These are phyloP conservation scores for Luscinia luscinia DNA, from an alignment of 2,797 vertebrate genomes.

Conservation along the genomic window DNA sequence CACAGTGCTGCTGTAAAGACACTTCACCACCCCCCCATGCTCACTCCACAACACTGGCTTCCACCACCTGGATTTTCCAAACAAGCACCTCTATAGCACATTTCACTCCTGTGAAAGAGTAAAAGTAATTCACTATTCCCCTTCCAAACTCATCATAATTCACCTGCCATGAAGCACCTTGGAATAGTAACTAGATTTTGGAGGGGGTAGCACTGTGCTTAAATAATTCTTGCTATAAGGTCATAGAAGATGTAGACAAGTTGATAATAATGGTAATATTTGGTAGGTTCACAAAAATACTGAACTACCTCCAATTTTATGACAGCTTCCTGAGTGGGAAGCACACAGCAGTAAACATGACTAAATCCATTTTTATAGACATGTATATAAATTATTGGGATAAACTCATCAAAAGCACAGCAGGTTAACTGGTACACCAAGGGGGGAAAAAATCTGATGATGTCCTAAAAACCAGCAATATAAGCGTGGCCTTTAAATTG, in stretches of 20 bases:
- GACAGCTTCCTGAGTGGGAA: constrained; percentile 4
- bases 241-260: background rate
- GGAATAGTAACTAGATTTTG: background rate
- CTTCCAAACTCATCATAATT: background rate
- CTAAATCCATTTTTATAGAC: constrained; percentile 35
- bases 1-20: rapidly evolving
- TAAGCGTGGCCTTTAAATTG: background rate
- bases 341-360: constrained; percentile 15
- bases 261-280: constrained; percentile 10
- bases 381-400: constrained; percentile 16
- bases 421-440: constrained; percentile 31
- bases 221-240: background rate
- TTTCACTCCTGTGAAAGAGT: background rate
- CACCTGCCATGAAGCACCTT: background rate
- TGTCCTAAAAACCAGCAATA: constrained; percentile 21
- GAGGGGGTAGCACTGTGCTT: background rate
- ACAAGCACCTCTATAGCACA: background rate
- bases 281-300: background rate
- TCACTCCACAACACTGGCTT: background rate
- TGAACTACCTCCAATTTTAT: background rate
- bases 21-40: background rate
- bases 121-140: background rate
- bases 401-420: constrained; percentile 55
- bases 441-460: background rate
- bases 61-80: background rate